Conservation (phyloP, 2,113 vertebrate species). For the Hirundichthys speculiger region DNA sequence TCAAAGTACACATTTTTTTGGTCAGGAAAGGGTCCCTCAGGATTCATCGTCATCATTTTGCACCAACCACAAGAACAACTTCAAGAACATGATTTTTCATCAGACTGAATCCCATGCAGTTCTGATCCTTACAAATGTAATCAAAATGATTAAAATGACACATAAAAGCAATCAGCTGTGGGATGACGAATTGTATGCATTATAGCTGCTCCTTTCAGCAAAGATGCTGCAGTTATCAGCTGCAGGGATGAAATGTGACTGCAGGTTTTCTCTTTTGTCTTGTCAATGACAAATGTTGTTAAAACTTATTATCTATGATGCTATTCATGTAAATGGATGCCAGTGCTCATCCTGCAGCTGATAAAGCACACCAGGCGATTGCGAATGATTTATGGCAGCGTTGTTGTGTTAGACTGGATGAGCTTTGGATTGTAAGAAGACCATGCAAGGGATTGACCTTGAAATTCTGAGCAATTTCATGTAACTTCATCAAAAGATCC, state of each 20-base stretch:
- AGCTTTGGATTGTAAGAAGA: neutral
- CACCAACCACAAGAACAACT: constrained; percentile 25
- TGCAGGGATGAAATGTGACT: constrained; percentile 17
- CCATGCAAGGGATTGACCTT: neutral
- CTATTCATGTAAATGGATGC: constrained; percentile 1
- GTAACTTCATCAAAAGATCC: no score
- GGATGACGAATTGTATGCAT: constrained; percentile 29
- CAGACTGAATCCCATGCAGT: constrained; percentile 21
- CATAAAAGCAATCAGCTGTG: neutral
- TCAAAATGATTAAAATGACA: constrained; percentile 11
- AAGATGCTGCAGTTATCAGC: constrained; percentile 9
- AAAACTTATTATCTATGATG: neutral
- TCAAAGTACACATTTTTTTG: no score
- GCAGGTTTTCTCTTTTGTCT: constrained; percentile 19
- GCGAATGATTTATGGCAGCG: neutral
- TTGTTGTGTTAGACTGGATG: neutral
- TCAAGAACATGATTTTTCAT: constrained; percentile 42
- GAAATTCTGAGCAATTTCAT: neutral
- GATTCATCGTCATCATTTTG: constrained; percentile 50
- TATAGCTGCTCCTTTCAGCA: constrained; percentile 5
- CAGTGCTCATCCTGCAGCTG: neutral
- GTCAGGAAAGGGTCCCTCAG: neutral
- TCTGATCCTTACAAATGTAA: constrained; percentile 36
- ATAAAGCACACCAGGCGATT: constrained; percentile 6
- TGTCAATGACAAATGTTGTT: neutral